Base-by-base conservation (phyloP, 2,113 vertebrate species). In the Carassius gibelio region DNA sequence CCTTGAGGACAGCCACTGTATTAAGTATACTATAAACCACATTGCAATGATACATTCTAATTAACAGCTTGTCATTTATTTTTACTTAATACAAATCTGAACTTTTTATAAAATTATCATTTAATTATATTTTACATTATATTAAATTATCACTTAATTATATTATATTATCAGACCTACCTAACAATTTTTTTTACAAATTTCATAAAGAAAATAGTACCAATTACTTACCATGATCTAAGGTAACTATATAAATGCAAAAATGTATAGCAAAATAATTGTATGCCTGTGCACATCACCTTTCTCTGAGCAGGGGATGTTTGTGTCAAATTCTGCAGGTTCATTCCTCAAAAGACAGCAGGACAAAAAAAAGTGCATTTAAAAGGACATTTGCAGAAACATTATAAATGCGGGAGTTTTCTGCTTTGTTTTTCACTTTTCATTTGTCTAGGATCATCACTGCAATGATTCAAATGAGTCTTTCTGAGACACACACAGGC, bases 401-500 rank as follows among this genome's bases (percentile, higher is more conserved):
- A 45, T 48, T 74, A 5, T 23, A 74, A 48, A 62, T 57, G 26
- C 48, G 42, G 10, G 19, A 48, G 52, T 26, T 76, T 57, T 75
- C 17, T 52, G 13, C 64, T 55, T 75, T 36, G 36, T 45, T 55
- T 48, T 57, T 72, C 71, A 75, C 42, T 75, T 75, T 45, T 75
- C 1, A 77, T 91, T 90, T 83, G 85, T 90, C 89, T 90, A 42
- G 30, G 69, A 90, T 87, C 83, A 89, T 89, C 88, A 52, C 26
- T 81, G 80, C 87, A 89, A 78, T 88, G 88, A 84, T 79, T 81
- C 86, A 87, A 83, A 92, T 91, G 84, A 90, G 89, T 82, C 89
- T 85, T 91, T 90, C 75, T 91, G 92, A 89, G 88, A 91, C 87
- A 83, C 88, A 90, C 89, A 91, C 89, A 88, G 89, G 88, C 76